phyloP scores from a whole-genome alignment of 2,888 invertebrate species.

The Cremastinae sp. region DNA sequence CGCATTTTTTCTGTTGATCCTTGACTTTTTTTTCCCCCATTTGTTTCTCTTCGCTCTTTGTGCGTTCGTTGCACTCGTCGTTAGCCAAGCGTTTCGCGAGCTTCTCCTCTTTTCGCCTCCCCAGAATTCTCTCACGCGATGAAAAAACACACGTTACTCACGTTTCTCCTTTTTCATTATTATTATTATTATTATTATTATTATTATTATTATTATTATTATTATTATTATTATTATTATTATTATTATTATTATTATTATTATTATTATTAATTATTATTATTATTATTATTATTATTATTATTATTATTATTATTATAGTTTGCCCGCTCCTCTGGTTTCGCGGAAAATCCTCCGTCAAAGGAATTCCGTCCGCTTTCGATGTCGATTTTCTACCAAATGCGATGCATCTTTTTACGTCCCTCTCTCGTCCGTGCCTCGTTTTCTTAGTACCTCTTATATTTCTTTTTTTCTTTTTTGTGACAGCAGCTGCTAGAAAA shows the following conservation, averaged over 20 bases:
- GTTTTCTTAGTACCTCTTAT: conserved; percentile 31
- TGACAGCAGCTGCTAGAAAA: conserved; percentile 16
- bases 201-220: conserved; percentile 12
- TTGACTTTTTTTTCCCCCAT: not conserved
- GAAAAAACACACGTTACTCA: conserved; percentile 39
- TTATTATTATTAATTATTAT: conserved; percentile 13
- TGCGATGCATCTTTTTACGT: conserved; percentile 45
- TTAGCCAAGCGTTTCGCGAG: conserved; percentile 48
- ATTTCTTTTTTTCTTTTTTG: conserved; percentile 46
- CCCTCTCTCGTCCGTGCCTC: conserved; percentile 38
- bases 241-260: conserved; percentile 10
- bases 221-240: conserved; percentile 7
- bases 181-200: conserved; percentile 16
- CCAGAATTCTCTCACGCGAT: conserved; percentile 12
- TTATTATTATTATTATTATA: conserved; percentile 15
- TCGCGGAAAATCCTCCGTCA: conserved; percentile 7
- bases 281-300: not conserved
- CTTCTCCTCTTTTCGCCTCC: conserved; percentile 41
- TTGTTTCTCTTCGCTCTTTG: conserved; percentile 31
- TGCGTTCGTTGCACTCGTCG: conserved; percentile 54
- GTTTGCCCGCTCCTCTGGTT: conserved; percentile 1
- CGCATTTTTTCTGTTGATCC: no score
- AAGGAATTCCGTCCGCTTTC: conserved; percentile 19
- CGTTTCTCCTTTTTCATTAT: conserved; percentile 12
- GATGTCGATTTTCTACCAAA: conserved; percentile 33